A percentile compares a stretch with the other conserved stretches of the same genome.
phyloP scores from a whole-genome alignment of 2,797 vertebrate species.

The Heliangelus exortis region DNA sequence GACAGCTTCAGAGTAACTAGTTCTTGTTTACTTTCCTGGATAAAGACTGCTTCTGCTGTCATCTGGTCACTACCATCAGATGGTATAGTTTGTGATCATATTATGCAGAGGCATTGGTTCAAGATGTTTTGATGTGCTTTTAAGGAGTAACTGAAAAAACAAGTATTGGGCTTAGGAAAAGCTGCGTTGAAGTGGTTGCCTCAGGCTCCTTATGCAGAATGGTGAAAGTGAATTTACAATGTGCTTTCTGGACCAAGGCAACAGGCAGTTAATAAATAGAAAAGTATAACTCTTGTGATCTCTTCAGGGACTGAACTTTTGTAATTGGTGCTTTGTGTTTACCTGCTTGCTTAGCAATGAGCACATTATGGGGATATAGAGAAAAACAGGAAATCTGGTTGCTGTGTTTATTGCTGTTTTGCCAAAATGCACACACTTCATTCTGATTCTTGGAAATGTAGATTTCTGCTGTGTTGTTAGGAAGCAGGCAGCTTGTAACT shows the following conservation, averaged over 20 bases:
- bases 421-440: neutral
- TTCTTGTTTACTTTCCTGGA: neutral
- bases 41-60: rapidly evolving
- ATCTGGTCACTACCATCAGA: neutral
- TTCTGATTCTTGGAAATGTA: neutral
- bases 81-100: neutral
- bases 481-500: neutral
- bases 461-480: neutral
- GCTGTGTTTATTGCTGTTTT: neutral
- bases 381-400: neutral
- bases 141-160: neutral
- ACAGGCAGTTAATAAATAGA: neutral
- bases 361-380: neutral
- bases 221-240: neutral
- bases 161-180: neutral
- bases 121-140: rapidly evolving
- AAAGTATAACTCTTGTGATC: neutral
- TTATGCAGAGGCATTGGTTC: neutral
- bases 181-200: neutral
- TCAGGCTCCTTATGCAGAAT: neutral
- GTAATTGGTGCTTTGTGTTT: neutral
- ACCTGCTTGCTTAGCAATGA: neutral
- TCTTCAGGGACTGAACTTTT: neutral
- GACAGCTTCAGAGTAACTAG: neutral
- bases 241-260: neutral